A percentile compares a stretch with the other conserved stretches of the same genome.
Evolutionary conservation across 2,113 vertebrate genomes (phyloP).

Genomic region (Todiramphus chloris): DNA sequence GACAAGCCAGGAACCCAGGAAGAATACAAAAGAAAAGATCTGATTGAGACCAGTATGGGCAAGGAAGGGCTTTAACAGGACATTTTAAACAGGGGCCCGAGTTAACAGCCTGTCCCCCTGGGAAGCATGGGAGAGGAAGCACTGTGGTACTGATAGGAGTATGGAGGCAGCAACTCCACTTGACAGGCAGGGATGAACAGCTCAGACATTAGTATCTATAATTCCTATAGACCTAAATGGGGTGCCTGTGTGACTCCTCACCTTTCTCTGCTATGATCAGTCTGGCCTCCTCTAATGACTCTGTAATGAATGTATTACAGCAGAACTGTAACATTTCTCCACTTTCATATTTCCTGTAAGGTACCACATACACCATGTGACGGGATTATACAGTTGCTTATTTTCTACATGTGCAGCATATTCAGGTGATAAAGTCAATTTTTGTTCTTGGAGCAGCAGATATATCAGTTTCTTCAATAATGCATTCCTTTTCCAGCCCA

Average conservation of each 20-base stretch:
- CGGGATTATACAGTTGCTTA: neutral
- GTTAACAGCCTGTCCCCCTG: neutral
- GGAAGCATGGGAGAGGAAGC: neutral
- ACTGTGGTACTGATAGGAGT: neutral
- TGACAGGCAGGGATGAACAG: neutral
- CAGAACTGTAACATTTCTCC: conserved; percentile 8
- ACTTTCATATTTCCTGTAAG: neutral
- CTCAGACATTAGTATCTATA: neutral
- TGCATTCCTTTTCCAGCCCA: neutral
- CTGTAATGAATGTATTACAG: neutral
- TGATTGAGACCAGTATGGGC: neutral
- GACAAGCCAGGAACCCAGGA: neutral
- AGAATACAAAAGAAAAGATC: neutral
- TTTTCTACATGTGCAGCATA: conserved; percentile 16
- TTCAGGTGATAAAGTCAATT: conserved; percentile 7
- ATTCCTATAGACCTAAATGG: neutral
- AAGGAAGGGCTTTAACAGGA: neutral
- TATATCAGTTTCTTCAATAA: neutral
- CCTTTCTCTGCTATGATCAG: neutral
- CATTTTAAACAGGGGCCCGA: neutral
- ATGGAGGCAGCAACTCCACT: neutral
- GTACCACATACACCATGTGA: conserved; percentile 9
- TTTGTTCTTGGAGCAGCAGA: neutral
- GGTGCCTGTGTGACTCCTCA: accelerated
- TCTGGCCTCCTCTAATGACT: neutral